phyloP scores from a whole-genome alignment of 2,797 vertebrate genomes.

The Sarcoramphus papa region DNA sequence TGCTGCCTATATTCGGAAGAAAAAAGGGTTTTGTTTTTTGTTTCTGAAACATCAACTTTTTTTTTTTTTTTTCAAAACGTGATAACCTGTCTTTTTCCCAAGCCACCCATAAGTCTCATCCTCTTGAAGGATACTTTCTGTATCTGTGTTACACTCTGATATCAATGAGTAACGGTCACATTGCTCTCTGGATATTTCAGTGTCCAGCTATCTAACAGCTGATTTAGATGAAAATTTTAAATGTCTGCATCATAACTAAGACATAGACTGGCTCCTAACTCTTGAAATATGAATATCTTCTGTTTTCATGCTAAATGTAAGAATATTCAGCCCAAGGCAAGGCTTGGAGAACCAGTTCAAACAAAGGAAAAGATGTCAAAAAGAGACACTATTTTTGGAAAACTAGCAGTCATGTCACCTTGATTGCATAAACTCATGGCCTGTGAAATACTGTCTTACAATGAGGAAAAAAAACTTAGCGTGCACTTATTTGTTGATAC shows the following conservation, averaged over 20 bases:
- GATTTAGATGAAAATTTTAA: neutral
- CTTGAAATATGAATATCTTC: neutral
- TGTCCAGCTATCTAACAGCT: neutral
- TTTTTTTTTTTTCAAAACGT: neutral
- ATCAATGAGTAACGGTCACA: neutral
- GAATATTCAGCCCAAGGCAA: neutral
- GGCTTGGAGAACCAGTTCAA: neutral
- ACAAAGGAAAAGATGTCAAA: neutral
- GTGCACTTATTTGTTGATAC: neutral
- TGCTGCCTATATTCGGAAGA: constrained; percentile 70
- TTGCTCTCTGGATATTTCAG: neutral
- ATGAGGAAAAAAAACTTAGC: rapidly evolving
- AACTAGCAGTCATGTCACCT: neutral
- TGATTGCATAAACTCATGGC: neutral
- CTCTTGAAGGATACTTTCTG: neutral
- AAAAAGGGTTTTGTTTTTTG: neutral
- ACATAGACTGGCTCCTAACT: neutral
- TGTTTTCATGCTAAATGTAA: neutral
- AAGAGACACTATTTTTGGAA: neutral
- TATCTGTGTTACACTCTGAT: neutral
- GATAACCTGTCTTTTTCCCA: neutral
- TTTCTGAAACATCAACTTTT: neutral
- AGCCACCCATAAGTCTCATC: neutral
- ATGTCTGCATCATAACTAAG: neutral
- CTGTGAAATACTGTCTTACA: neutral